These are phyloP conservation scores for Alviniconcha strummeri DNA, from an alignment of 2,888 invertebrate species.

Conservation along the genomic window DNA sequence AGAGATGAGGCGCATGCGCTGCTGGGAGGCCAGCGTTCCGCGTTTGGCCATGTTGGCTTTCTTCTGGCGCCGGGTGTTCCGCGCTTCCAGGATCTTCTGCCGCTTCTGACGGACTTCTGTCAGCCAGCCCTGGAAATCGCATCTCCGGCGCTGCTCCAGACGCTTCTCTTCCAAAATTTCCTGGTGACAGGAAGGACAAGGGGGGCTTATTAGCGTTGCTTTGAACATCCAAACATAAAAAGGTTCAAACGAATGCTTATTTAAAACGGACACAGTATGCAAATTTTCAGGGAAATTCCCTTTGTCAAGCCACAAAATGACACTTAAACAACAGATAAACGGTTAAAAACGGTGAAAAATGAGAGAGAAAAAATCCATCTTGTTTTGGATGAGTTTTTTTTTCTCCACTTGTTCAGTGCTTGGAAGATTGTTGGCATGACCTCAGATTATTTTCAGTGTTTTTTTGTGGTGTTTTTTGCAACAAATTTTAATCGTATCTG, in stretches of 20 bases:
- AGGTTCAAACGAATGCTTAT: not conserved
- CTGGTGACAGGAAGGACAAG: slow-evolving; percentile 38
- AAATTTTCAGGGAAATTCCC: no score
- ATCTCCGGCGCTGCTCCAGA: slow-evolving; percentile 57
- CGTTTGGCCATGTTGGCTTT: slow-evolving; percentile 91
- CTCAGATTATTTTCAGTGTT: no score
- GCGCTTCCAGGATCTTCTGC: slow-evolving; percentile 83
- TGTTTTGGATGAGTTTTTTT: no score
- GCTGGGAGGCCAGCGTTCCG: slow-evolving; percentile 93
- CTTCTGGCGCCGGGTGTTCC: slow-evolving; percentile 84
- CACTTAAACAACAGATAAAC: no score
- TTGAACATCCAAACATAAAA: not conserved
- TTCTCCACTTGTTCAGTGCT: no score
- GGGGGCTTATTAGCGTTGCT: not conserved
- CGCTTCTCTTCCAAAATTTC: slow-evolving; percentile 61
- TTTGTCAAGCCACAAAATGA: no score
- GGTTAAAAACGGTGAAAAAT: no score
- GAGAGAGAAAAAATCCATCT: no score
- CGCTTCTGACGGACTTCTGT: slow-evolving; percentile 76
- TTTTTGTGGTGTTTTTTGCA: no score
- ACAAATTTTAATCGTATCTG: no score
- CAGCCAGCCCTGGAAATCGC: slow-evolving; percentile 76
- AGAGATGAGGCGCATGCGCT: slow-evolving; percentile 95
- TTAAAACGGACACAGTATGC: not conserved
- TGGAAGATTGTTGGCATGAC: no score